Percentiles rank a stretch among this genome's conserved stretches.
These are phyloP conservation scores for Nomada ruficornis DNA, from an alignment of 2,888 invertebrate genomes.

Conservation along the genomic window DNA sequence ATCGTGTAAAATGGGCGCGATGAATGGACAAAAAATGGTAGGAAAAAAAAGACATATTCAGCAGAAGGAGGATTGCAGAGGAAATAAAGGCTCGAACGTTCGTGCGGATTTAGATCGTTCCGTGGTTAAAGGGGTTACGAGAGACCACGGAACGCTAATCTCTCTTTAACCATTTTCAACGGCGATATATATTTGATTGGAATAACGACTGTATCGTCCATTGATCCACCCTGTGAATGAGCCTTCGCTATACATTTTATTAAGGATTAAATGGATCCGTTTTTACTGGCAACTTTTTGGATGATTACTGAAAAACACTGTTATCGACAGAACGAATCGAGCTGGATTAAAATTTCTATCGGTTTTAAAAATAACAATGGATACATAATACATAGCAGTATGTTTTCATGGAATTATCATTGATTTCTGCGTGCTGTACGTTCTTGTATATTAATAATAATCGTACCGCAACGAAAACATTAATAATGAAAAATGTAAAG, in stretches of 20 bases:
- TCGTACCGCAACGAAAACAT: too few species aligned
- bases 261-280: neutral
- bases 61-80: slow-evolving; percentile 8
- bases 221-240: neutral
- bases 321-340: too few species aligned
- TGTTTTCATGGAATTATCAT: too few species aligned
- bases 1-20: slow-evolving; percentile 6
- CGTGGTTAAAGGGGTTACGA: slow-evolving; percentile 8
- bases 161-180: slow-evolving; percentile 14
- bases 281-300: neutral
- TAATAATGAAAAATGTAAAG: too few species aligned
- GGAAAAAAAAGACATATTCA: neutral
- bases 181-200: slow-evolving; percentile 10
- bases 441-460: too few species aligned
- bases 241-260: neutral
- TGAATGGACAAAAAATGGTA: neutral
- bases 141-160: slow-evolving; percentile 19
- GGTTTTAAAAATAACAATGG: too few species aligned
- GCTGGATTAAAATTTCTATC: too few species aligned
- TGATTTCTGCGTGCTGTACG: too few species aligned
- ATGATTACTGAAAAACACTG: too few species aligned
- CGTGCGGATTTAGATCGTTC: slow-evolving; percentile 24
- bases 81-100: slow-evolving; percentile 25
- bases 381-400: too few species aligned
- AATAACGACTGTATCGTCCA: neutral